These are phyloP conservation scores for Papilio gigon DNA, from an alignment of 2,888 invertebrate genomes.

Conservation along the genomic window DNA sequence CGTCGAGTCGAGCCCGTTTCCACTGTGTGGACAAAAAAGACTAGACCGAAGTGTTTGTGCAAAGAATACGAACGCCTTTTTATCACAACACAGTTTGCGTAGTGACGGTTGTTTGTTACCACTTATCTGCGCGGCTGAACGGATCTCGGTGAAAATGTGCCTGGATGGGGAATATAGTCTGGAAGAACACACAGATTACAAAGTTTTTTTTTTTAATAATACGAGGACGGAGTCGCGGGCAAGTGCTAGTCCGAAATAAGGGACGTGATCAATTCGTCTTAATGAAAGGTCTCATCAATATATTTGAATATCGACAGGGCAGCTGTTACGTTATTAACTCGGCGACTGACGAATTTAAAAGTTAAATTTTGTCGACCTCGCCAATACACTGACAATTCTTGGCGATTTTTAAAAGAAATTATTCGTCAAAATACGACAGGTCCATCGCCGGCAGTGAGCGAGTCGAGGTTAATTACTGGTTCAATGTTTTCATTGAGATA, in stretches of 20 bases:
- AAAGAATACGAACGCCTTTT: background rate
- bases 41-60: background rate
- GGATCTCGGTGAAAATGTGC: too few species aligned
- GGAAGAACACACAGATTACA: too few species aligned
- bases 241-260: too few species aligned
- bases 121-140: too few species aligned
- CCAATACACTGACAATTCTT: constrained; percentile 4
- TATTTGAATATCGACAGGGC: background rate
- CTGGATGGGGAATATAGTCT: too few species aligned
- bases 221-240: too few species aligned
- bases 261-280: constrained; percentile 6
- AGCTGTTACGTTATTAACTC: constrained; percentile 16
- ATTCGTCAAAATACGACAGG: background rate
- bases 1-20: background rate
- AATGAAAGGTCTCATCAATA: constrained; percentile 3
- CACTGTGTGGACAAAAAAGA: background rate
- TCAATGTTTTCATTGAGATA: background rate
- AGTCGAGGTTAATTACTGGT: background rate
- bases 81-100: too few species aligned
- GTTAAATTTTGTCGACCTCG: constrained; percentile 7
- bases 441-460: background rate
- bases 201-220: too few species aligned
- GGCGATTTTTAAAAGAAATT: background rate
- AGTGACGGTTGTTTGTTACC: too few species aligned
- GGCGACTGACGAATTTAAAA: background rate